These are phyloP conservation scores for Chinchilla lanigera DNA, from an alignment of 2,113 vertebrate species.

Conservation along the genomic window DNA sequence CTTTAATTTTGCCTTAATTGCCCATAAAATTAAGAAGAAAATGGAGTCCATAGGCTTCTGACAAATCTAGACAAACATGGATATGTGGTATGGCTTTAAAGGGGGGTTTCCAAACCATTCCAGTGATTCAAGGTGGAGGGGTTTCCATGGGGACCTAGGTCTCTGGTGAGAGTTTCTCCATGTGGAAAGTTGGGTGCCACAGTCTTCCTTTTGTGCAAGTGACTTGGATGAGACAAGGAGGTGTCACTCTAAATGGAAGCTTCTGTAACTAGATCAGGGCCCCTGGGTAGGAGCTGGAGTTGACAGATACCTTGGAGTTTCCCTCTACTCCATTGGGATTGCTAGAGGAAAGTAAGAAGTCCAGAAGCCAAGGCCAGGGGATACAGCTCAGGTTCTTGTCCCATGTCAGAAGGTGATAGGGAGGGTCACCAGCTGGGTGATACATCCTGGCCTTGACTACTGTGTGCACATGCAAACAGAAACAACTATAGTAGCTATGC, in stretches of 20 bases:
- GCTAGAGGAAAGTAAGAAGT: background rate
- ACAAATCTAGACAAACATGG: background rate
- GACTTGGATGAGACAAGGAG: background rate
- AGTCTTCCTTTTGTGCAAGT: background rate
- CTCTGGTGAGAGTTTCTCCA: background rate
- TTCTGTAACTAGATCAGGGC: no score
- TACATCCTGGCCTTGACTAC: accelerated
- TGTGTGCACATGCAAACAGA: accelerated
- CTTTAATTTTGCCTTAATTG: conserved; percentile 60
- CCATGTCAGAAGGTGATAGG: no score
- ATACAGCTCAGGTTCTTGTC: background rate
- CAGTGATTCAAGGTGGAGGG: background rate
- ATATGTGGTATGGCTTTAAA: background rate
- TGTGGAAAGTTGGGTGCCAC: accelerated
- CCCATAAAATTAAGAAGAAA: conserved; percentile 61
- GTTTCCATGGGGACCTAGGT: background rate
- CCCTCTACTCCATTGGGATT: accelerated
- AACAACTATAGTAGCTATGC: accelerated
- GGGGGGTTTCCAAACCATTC: background rate
- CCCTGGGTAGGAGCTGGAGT: background rate
- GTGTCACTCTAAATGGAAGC: background rate
- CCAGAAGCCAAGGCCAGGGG: background rate
- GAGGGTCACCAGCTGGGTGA: background rate
- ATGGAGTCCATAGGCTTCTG: background rate
- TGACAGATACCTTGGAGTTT: background rate